Conservation (phyloP, 23 tunicate genomes). For the Halocynthia aurantium region DNA sequence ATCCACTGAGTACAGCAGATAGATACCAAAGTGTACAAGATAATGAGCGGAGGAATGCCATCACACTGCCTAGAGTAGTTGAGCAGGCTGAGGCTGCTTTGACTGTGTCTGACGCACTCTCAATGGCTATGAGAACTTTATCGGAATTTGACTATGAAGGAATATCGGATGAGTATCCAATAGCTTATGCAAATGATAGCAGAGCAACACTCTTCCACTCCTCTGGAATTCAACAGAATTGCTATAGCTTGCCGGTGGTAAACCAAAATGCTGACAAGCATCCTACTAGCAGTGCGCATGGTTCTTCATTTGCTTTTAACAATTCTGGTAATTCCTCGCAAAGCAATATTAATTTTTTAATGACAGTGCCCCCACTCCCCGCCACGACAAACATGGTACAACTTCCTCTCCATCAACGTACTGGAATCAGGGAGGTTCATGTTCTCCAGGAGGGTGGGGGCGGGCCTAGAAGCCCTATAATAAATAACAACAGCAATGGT, state of each 20-base stretch:
- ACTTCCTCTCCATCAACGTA: background rate
- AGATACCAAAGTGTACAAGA: too few species aligned
- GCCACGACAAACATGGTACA: slow-evolving; percentile 6
- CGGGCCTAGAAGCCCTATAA: slow-evolving; percentile 27
- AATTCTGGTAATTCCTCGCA: too few species aligned
- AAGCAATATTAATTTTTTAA: slow-evolving; percentile 10
- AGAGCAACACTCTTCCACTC: background rate
- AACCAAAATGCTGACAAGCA: too few species aligned
- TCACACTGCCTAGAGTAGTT: too few species aligned
- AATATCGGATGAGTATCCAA: slow-evolving; percentile 8
- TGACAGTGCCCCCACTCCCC: slow-evolving; percentile 32
- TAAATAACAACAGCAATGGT: background rate
- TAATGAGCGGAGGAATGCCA: too few species aligned
- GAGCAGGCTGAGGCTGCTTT: background rate
- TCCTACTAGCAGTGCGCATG: too few species aligned
- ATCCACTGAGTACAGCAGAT: too few species aligned
- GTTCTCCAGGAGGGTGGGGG: slow-evolving; percentile 35
- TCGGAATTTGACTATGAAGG: slow-evolving; percentile 83
- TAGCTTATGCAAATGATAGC: background rate
- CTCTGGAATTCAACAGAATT: background rate
- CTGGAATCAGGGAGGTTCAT: background rate
- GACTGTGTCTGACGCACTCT: slow-evolving; percentile 74
- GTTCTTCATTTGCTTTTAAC: too few species aligned
- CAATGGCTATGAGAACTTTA: slow-evolving; percentile 74
- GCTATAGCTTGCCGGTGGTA: background rate